Evolutionary conservation across 1,140 invertebrate species (phyloP).

Genomic region (Pseudomyrmex gracilis): DNA sequence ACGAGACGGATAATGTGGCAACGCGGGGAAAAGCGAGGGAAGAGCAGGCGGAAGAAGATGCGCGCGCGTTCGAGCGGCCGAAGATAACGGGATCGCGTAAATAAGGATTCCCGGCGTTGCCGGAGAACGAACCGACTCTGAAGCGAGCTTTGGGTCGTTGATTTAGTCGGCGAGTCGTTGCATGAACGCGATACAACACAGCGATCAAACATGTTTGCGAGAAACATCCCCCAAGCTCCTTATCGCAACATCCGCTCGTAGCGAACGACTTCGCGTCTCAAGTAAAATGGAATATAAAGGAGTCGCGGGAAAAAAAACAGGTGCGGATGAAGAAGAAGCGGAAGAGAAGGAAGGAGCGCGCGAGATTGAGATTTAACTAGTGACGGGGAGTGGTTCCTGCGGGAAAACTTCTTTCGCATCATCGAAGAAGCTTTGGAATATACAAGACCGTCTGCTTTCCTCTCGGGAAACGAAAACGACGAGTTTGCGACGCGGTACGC

Average conservation of each 20-base stretch:
- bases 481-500: neutral
- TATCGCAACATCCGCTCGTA: slow-evolving; percentile 28
- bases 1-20: slow-evolving; percentile 13
- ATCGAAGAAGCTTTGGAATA: slow-evolving; percentile 24
- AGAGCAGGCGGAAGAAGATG: slow-evolving; percentile 17
- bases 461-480: slow-evolving; percentile 13
- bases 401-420: slow-evolving; percentile 33
- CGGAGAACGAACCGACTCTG: neutral
- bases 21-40: neutral
- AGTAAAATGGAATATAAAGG: neutral
- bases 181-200: slow-evolving; percentile 7
- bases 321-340: neutral
- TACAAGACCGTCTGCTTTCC: slow-evolving; percentile 21
- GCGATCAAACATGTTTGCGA: slow-evolving; percentile 24
- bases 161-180: slow-evolving; percentile 36
- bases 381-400: slow-evolving; percentile 28
- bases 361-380: slow-evolving; percentile 49
- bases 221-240: neutral
- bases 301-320: slow-evolving; percentile 1
- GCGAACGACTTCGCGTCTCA: neutral
- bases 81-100: slow-evolving; percentile 73
- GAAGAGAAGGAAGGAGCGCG: too few relatives aligned
- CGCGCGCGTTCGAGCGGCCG: neutral
- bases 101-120: slow-evolving; percentile 64
- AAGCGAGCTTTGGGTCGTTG: slow-evolving; percentile 14